Conservation (phyloP, 53 echinoderm and acorn worm genomes). For the Holothuria leucospilota region DNA sequence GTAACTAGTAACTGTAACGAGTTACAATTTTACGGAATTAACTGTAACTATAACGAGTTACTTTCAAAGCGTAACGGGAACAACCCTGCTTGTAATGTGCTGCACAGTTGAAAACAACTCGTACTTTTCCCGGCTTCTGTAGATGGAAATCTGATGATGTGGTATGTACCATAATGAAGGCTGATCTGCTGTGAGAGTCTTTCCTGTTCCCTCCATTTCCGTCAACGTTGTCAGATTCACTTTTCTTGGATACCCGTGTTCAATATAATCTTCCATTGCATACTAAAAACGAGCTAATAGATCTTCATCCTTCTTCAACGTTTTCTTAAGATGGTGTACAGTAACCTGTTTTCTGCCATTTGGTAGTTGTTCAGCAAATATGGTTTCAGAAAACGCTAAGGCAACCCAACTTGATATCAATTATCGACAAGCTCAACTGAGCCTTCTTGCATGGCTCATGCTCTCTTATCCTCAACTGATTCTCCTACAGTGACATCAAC, state of each 20-base stretch:
- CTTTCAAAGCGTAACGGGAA: too few species aligned
- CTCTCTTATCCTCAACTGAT: conserved; percentile 49
- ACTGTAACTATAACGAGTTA: too few species aligned
- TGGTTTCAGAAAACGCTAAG: conserved; percentile 7
- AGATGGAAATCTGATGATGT: conserved; percentile 34
- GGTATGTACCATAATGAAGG: conserved; percentile 40
- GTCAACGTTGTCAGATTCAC: background rate
- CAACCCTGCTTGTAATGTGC: too few species aligned
- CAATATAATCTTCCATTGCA: background rate
- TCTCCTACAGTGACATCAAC: conserved; percentile 24
- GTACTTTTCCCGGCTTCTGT: conserved; percentile 24
- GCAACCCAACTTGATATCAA: background rate
- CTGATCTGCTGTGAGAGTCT: background rate
- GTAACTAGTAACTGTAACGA: too few species aligned
- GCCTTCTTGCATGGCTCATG: conserved; percentile 29
- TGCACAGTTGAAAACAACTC: background rate
- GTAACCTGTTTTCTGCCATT: background rate
- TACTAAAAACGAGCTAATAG: background rate
- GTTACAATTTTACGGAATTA: too few species aligned
- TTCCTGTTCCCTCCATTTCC: too few species aligned
- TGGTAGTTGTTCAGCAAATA: background rate
- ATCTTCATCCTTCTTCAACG: background rate
- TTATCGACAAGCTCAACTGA: conserved; percentile 18
- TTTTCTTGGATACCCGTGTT: background rate
- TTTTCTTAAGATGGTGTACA: background rate